A percentile compares a stretch with the other conserved stretches of the same genome.
phyloP scores from a whole-genome alignment of 2,113 vertebrate species.

The Hippocampus barbouri region DNA sequence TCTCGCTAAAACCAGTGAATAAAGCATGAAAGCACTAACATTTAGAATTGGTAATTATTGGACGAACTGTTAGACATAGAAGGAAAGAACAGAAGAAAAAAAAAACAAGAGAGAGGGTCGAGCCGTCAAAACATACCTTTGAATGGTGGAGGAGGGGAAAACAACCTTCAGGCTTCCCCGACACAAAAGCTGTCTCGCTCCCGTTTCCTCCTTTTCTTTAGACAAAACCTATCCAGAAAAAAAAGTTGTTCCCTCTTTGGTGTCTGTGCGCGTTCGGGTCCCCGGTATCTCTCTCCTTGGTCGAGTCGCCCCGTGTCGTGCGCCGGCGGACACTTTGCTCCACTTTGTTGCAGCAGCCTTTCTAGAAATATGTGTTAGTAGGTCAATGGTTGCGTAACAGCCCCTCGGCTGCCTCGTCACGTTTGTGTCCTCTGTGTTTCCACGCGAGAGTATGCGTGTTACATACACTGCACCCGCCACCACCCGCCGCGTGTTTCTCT shows the following conservation, averaged over 20 bases:
- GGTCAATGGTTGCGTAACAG: conserved; percentile 82
- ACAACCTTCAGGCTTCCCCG: conserved; percentile 46
- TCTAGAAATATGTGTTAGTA: conserved; percentile 80
- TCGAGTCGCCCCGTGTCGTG: conserved; percentile 57
- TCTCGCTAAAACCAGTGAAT: neutral
- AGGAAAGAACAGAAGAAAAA: neutral
- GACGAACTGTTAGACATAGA: neutral
- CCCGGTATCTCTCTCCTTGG: conserved; percentile 45
- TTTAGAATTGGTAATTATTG: too few species aligned
- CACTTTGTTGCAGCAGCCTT: conserved; percentile 67
- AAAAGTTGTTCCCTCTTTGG: conserved; percentile 7
- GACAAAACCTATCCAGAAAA: conserved; percentile 27
- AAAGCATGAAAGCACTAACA: neutral
- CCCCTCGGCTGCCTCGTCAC: conserved; percentile 76
- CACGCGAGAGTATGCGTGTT: conserved; percentile 20
- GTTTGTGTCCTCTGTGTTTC: conserved; percentile 63
- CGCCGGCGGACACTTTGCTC: conserved; percentile 70
- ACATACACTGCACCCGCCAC: neutral
- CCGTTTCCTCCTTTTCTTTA: conserved; percentile 47
- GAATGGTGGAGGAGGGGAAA: conserved; percentile 24
- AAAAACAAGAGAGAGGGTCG: neutral
- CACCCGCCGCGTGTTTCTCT: neutral
- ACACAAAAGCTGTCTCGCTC: conserved; percentile 70
- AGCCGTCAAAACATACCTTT: conserved; percentile 56
- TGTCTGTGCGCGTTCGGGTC: conserved; percentile 16